Evolutionary conservation across 2,113 vertebrate genomes (phyloP), one percentile per base, ranked within the genome.

Genomic region (Galemys pyrenaicus): DNA sequence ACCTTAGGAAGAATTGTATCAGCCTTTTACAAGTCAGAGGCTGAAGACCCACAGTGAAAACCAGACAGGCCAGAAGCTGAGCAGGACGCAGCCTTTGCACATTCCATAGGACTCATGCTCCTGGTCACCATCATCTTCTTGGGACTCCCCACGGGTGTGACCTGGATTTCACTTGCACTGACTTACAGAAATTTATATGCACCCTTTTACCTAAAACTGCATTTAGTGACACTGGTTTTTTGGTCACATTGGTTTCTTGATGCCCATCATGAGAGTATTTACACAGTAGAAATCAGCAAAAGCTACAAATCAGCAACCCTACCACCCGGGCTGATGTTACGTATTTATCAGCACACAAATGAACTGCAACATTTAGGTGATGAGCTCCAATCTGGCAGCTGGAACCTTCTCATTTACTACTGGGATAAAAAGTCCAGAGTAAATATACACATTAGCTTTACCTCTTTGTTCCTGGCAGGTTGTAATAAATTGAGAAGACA

Each of bases 101-200:
- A 0, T 32, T 81, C 6, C 22, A 58, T 6, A 13, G 10, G 10
- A 1, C 60, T 0, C 11, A 44, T 32, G 37, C 41, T 77, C 16
- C n/a, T 49, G 22, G 7, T n/a, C 1, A 4, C 28, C 3, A 1
- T 7, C 3, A 0, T 11, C 46, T n/a, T 58, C 19, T 75, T 24
- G 26, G 24, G n/a, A 24, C 41, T 77, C 5, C 22, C 16, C 15
- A 35, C 6, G 60, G 30, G 4, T 12, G 9, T 9, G 10, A 24
- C 5, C 19, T 39, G 9, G 13, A n/a, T 9, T 32, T 19, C 32
- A 17, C 15, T 37, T 3, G 22, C 35, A 2, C 10, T 32, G 46
- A 15, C 35, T 89, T 39, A 9, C 6, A 44, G 46, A n/a, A 49
- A 28, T 28, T 28, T 0, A 3, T 1, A 3, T 49, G 28, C 3